A percentile compares a stretch with the other conserved stretches of the same genome.
Conservation (phyloP, 2,113 vertebrate species). For the Clinocottus analis region DNA sequence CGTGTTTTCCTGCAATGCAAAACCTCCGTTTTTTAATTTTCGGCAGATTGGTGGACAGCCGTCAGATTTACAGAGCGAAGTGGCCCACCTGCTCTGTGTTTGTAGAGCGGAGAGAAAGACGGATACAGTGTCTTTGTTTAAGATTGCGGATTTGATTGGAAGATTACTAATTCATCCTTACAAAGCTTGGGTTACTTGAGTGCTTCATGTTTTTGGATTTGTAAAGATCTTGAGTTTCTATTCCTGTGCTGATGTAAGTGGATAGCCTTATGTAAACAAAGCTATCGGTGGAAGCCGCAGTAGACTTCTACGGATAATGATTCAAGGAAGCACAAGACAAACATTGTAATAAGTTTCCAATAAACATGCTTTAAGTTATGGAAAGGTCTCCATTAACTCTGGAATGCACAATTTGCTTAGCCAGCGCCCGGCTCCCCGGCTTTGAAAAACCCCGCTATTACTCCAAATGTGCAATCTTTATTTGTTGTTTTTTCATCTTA, state of each 20-base stretch:
- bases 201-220: slow-evolving; percentile 55
- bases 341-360: slow-evolving; percentile 55
- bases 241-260: slow-evolving; percentile 52
- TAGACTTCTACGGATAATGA: slow-evolving; percentile 30
- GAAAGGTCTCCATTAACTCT: slow-evolving; percentile 35
- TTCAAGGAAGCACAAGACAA: slow-evolving; percentile 58
- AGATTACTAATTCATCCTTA: slow-evolving; percentile 67
- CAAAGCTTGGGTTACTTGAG: slow-evolving; percentile 60
- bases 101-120: slow-evolving; percentile 39
- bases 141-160: slow-evolving; percentile 66
- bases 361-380: slow-evolving; percentile 46
- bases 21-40: slow-evolving; percentile 47
- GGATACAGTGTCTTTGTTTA: slow-evolving; percentile 67
- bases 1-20: slow-evolving; percentile 44
- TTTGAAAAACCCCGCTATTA: slow-evolving; percentile 19
- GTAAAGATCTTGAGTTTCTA: slow-evolving; percentile 47
- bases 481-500: slow-evolving; percentile 50
- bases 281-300: slow-evolving; percentile 38
- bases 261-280: slow-evolving; percentile 60
- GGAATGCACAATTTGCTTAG: slow-evolving; percentile 32
- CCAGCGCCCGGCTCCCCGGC: not conserved
- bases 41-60: slow-evolving; percentile 47
- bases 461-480: slow-evolving; percentile 32
- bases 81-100: slow-evolving; percentile 75
- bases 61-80: slow-evolving; percentile 56